These are phyloP conservation scores for Piscicola geometra DNA, from an alignment of 2,888 invertebrate genomes.

Conservation along the genomic window DNA sequence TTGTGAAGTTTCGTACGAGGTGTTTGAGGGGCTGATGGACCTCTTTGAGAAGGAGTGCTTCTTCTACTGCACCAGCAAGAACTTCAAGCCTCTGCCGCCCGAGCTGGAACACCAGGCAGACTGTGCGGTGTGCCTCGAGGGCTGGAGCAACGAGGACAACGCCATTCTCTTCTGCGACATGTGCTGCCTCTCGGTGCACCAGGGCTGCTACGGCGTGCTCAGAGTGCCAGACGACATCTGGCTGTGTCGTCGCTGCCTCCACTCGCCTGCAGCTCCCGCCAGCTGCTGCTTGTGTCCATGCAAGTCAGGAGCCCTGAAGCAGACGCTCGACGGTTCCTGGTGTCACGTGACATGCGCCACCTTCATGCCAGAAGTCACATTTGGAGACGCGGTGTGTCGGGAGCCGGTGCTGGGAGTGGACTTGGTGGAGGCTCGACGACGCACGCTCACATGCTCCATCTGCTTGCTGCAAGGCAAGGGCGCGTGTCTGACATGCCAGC, in stretches of 20 bases:
- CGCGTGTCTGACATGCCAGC: conserved; percentile 96
- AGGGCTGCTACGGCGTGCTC: conserved; percentile 93
- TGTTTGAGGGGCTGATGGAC: conserved; percentile 90
- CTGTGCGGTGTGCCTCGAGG: conserved; percentile 97
- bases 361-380: conserved; percentile 93
- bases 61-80: conserved; percentile 53
- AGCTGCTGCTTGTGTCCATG: conserved; percentile 97
- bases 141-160: conserved; percentile 96
- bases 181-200: conserved; percentile 98
- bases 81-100: conserved; percentile 69
- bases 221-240: conserved; percentile 89
- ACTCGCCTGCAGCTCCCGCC: conserved; percentile 71
- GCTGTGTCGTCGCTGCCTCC: conserved; percentile 33
- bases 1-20: conserved; percentile 76
- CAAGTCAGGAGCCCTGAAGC: conserved; percentile 95
- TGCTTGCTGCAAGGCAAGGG: conserved; percentile 73
- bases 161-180: conserved; percentile 98
- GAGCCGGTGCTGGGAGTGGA: conserved; percentile 97
- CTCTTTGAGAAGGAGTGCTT: conserved; percentile 88
- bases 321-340: conserved; percentile 90
- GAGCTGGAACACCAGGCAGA: conserved; percentile 84
- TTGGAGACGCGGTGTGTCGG: conserved; percentile 86
- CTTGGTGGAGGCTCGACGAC: conserved; percentile 87
- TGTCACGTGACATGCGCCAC: conserved; percentile 97
- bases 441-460: conserved; percentile 93